Base-by-base conservation (phyloP, 2,888 invertebrate species). In the Melitaea athalia region DNA sequence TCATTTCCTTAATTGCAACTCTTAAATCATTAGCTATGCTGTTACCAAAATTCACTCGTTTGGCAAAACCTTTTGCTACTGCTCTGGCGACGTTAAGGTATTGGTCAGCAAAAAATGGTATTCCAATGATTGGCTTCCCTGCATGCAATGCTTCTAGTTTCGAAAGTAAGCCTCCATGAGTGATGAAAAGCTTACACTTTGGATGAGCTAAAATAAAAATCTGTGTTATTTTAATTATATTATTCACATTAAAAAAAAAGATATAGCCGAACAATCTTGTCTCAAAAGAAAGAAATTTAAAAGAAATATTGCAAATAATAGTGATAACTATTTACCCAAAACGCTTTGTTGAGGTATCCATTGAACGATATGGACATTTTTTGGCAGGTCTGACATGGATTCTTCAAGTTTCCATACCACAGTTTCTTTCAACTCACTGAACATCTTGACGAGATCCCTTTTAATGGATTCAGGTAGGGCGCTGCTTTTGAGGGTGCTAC, bases 401-500 rank as follows among this genome's bases (percentile, higher is more conserved):
- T 81, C 79, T 69, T 87, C 0, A 93, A 84, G 81, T 71, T 87
- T 87, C 86, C 86, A 87, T 12, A 94, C 72, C 0, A 94, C 90
- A 0, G 87, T 88, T 75, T 93, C 91, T 59, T 91, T 89, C 33
- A 94, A 72, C 1, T 73, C 77, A 5, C 86, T 81, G 53, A 94
- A 91, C 55, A 88, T 82, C 31, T 82, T 77, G 0, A 93, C 12
- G 8, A 93, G 72, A 0, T 76, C 78, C 7, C 68, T 71, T 68
- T 85, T 86, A 1, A 85, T 68, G 24, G 81, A 75, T 0, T 81
- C 79, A 0, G 91, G 87, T 70, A 93, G 78, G 0, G 78, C 74
- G 15, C 80, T 84, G 60, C 88, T 87, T 53, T 81, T 84, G 10
- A 92, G 65, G 50, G 85, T 87, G 0, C 92, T 87, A 0, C 93